Evolutionary conservation across 2,888 invertebrate species (phyloP).

Genomic region (Drosophila borealis): DNA sequence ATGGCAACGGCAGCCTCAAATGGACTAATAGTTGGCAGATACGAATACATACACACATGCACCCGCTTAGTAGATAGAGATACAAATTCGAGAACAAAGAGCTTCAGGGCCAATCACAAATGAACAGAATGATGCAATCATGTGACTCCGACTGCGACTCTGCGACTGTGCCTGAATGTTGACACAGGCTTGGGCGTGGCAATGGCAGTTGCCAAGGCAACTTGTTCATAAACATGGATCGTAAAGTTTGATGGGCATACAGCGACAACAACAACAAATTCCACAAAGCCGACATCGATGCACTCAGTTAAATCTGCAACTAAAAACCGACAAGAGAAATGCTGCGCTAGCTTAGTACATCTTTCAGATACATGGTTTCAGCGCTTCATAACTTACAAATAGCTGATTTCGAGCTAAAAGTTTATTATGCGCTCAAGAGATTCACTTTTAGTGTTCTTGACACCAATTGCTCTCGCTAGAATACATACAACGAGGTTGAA

Average conservation of each 20-base stretch:
- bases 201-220: conserved; percentile 44
- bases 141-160: conserved; percentile 7
- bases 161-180: conserved; percentile 20
- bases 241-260: conserved; percentile 47
- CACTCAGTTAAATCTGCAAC: conserved; percentile 13
- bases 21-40: conserved; percentile 49
- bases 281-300: conserved; percentile 6
- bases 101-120: conserved; percentile 43
- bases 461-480: conserved; percentile 4
- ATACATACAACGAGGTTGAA: too few species aligned
- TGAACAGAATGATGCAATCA: conserved; percentile 29
- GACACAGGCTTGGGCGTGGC: conserved; percentile 35
- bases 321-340: conserved; percentile 34
- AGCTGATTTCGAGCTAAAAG: conserved; percentile 12
- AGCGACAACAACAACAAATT: conserved; percentile 1
- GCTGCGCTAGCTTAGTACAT: conserved; percentile 25
- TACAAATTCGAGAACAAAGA: conserved; percentile 20
- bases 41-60: conserved; percentile 20
- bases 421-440: conserved; percentile 3
- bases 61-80: conserved; percentile 2
- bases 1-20: conserved; percentile 37
- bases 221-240: conserved; percentile 46
- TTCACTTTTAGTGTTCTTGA: not conserved
- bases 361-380: conserved; percentile 4
- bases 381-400: conserved; percentile 15